A percentile compares a stretch with the other conserved stretches of the same genome.
Evolutionary conservation across 2,888 invertebrate genomes (phyloP).

Genomic region (Hirtodrosophila confusa): DNA sequence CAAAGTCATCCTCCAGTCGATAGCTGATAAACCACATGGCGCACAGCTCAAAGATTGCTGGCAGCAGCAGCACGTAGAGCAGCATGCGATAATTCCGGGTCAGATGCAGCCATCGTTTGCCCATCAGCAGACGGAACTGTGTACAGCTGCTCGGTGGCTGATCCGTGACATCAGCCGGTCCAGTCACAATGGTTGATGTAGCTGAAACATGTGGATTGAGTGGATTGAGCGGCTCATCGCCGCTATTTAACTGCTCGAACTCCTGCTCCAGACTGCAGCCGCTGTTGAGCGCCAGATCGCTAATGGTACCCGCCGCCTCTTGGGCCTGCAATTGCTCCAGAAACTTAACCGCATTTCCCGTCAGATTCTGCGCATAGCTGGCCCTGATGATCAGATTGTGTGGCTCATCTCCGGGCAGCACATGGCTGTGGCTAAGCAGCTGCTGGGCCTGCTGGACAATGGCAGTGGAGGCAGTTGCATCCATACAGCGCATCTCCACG

Average conservation of each 20-base stretch:
- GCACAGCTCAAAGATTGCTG: slow-evolving; percentile 87
- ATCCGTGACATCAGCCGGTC: slow-evolving; percentile 55
- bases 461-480: slow-evolving; percentile 50
- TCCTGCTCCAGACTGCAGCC: slow-evolving; percentile 88
- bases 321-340: slow-evolving; percentile 84
- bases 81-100: slow-evolving; percentile 86
- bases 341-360: slow-evolving; percentile 63
- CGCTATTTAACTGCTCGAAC: slow-evolving; percentile 84
- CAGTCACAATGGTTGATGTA: slow-evolving; percentile 40
- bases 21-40: slow-evolving; percentile 90
- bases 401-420: slow-evolving; percentile 43
- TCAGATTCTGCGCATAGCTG: slow-evolving; percentile 70
- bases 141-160: slow-evolving; percentile 51
- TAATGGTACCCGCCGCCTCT: slow-evolving; percentile 83
- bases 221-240: slow-evolving; percentile 22
- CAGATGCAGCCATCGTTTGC: slow-evolving; percentile 87
- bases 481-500: slow-evolving; percentile 70
- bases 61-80: slow-evolving; percentile 86
- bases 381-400: slow-evolving; percentile 69
- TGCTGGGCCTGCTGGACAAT: slow-evolving; percentile 65
- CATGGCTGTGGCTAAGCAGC: slow-evolving; percentile 64
- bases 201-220: slow-evolving; percentile 2
- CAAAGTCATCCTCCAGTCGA: slow-evolving; percentile 87
- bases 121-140: slow-evolving; percentile 85
- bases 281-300: slow-evolving; percentile 86